Evolutionary conservation across 2,797 vertebrate genomes (phyloP), one percentile per base, ranked within the genome.

Genomic region (Acanthopagrus latus): DNA sequence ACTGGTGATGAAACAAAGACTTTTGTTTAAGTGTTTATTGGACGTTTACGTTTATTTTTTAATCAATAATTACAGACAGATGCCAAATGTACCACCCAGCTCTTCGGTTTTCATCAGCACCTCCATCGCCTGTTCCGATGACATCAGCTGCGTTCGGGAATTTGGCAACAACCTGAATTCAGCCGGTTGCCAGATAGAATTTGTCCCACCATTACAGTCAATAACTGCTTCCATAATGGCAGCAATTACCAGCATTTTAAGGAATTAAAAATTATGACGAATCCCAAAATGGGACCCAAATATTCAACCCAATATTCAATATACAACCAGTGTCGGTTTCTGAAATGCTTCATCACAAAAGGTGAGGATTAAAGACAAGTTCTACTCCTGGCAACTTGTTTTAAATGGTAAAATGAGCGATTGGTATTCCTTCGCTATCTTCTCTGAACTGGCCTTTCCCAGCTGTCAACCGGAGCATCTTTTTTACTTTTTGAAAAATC

Each of bases 351-450:
- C 23, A 4, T 54, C 18, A 16, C 44, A 10, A 25, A 25, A 48
- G 29, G 20, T 21, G 18, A 46, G 8, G 18, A 16, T 68, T 25
- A 56, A 27, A 55, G 38, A 55, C 11, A 0, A 18, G 41, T 21
- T 43, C 25, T 71, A 6, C 14, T 41, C 27, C 10, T 25, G 57
- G 29, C 46, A 33, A 20, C 33, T 51, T 9, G 47, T 69, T 52
- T 51, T 29, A 63, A 62, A 58, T 72, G 56, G n/a, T 50, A 38
- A 59, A 50, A 38, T 13, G 38, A 46, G 25, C 46, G 33, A 33
- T 33, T 4, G 18, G 2, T 52, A 9, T 21, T 46, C 47, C 20
- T 2, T 51, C 14, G 16, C 23, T 3, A 27, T 27, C 27, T 27
- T 27, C 51, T 64, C 64, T 64, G 54, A 58, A 16, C 48, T 48